Base-by-base conservation (phyloP, 2,113 vertebrate species). In the Tonatia bakeri region DNA sequence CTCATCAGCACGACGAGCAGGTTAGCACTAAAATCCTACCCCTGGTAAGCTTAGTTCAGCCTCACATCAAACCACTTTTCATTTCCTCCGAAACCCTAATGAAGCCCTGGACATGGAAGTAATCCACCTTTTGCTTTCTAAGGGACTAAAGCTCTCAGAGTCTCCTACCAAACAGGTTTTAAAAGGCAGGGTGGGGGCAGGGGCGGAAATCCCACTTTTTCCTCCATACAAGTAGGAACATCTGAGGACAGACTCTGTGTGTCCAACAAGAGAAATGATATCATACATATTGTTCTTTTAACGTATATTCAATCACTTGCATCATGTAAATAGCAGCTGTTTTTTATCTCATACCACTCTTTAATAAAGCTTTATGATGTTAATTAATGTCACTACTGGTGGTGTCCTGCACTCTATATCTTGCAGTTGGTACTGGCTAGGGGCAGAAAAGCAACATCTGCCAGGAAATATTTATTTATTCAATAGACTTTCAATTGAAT, bases 351-450 rank as follows among this genome's bases (percentile, higher is more conserved):
- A 95, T 90, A 93, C 93, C 90, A 97, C 76, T 91, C 36, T 72
- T 87, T 96, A 93, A 94, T 45, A 94, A 85, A 69, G 50, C 59
- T 92, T 96, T 92, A 4, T 94, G 72, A 96, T 61, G 24, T 97
- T 98, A 98, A 97, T 98, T 98, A 98, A 96, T 92, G 96, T 92
- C 91, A 91, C 84, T 94, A 88, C 79, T 89, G 17, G 90, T 94
- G 95, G 95, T 84, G 17, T 95, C 94, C 94, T 97, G 94, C 96
- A 95, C 87, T 80, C 73, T 56, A 5, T n/a, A 67, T 14, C 59
- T 97, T 75, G 45, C 61, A 24, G 28, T 92, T 94, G 59, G 70
- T 97, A 94, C 96, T 88, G 96, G 92, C 89, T 80, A 45, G 90
- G 89, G 90, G 87, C 87, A 97, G 91, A 24, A 24, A 94, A 97